phyloP scores from a whole-genome alignment of 2,888 invertebrate species.

The Polyploca ridens region DNA sequence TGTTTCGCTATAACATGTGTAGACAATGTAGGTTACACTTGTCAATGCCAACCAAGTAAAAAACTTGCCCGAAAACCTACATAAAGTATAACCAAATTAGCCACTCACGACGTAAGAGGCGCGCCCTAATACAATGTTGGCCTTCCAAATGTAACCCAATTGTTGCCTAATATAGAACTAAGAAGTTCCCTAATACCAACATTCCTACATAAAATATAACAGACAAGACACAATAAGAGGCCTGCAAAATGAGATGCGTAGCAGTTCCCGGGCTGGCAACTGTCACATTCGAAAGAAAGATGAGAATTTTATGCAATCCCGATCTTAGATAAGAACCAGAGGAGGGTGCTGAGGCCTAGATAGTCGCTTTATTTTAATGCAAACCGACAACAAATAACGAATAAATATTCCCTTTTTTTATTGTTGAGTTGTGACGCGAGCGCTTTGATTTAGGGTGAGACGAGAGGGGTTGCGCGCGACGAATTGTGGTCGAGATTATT shows the following conservation, averaged over 20 bases:
- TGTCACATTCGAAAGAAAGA: conserved; percentile 73
- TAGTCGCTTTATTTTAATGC: conserved; percentile 82
- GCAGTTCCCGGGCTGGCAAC: conserved; percentile 56
- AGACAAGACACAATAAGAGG: conserved; percentile 44
- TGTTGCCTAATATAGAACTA: conserved; percentile 26
- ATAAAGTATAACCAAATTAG: conserved; percentile 5
- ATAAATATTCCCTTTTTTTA: conserved; percentile 80
- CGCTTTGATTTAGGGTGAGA: conserved; percentile 78
- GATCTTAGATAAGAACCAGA: conserved; percentile 77
- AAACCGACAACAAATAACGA: conserved; percentile 83
- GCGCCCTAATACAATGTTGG: conserved; percentile 14
- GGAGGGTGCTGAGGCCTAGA: conserved; percentile 78
- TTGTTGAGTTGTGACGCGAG: conserved; percentile 76
- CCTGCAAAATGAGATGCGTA: conserved; percentile 70
- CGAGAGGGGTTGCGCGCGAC: conserved; percentile 67
- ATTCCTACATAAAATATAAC: conserved; percentile 45
- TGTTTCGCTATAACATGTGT: no score
- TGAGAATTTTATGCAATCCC: conserved; percentile 81
- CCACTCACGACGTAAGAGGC: conserved; percentile 6
- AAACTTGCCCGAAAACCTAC: not conserved
- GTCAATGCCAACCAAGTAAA: not conserved
- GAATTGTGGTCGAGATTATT: conserved; percentile 79
- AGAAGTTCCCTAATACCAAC: conserved; percentile 28
- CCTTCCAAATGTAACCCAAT: conserved; percentile 19
- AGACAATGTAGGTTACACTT: no score